Percentiles rank a stretch among this genome's conserved stretches.
phyloP scores from a whole-genome alignment of 2,113 vertebrate species.

The Nannobrachium achirus region DNA sequence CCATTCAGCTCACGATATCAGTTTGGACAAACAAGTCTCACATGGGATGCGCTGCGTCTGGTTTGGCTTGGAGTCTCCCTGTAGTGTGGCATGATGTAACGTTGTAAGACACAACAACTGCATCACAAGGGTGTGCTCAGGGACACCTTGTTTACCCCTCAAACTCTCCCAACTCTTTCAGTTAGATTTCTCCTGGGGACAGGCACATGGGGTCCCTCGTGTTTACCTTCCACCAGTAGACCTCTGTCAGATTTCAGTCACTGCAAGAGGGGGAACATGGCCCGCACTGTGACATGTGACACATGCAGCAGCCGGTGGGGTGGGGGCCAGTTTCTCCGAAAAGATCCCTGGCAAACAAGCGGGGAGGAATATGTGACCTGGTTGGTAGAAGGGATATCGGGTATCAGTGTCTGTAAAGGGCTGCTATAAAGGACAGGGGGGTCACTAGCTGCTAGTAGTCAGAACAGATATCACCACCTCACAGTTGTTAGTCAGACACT shows the following conservation, averaged over 20 bases:
- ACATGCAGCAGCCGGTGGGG: conserved; percentile 37
- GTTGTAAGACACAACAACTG: conserved; percentile 20
- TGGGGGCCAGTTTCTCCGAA: conserved; percentile 71
- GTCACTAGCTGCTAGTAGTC: conserved; percentile 33
- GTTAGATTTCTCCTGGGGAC: conserved; percentile 1
- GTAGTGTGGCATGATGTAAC: too few species aligned
- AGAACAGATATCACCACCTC: conserved; percentile 64
- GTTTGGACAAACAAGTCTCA: too few species aligned
- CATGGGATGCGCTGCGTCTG: too few species aligned
- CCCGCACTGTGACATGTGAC: conserved; percentile 68
- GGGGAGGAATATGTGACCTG: conserved; percentile 70
- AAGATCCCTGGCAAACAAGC: conserved; percentile 65
- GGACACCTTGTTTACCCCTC: conserved; percentile 60
- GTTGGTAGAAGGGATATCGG: conserved; percentile 57
- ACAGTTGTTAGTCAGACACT: conserved; percentile 11
- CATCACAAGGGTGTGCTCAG: conserved; percentile 34
- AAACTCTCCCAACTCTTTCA: background rate
- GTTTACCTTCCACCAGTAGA: conserved; percentile 60
- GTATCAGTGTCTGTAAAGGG: conserved; percentile 69
- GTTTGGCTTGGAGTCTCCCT: too few species aligned
- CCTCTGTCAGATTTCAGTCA: conserved; percentile 22
- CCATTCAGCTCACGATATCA: too few species aligned
- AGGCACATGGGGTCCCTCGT: conserved; percentile 63
- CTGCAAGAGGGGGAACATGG: conserved; percentile 27
- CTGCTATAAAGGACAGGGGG: conserved; percentile 74